phyloP scores from a whole-genome alignment of 2,113 vertebrate genomes.

The Petromus typicus region DNA sequence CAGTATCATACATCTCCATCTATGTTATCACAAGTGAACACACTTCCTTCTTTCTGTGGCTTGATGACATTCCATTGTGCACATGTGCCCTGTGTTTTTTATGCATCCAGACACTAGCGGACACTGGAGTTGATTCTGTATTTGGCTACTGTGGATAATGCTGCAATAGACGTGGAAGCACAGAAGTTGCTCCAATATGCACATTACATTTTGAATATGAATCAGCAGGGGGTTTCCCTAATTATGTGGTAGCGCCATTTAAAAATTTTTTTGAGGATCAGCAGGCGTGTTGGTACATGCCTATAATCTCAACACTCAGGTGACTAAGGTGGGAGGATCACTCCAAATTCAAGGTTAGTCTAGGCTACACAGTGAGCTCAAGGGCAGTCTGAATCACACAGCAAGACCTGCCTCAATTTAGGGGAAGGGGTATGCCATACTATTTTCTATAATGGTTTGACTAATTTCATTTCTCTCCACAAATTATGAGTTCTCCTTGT shows the following conservation, averaged over 20 bases:
- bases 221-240: background rate
- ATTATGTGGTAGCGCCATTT: background rate
- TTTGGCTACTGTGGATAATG: background rate
- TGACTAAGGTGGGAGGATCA: no score
- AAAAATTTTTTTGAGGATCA: background rate
- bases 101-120: no score
- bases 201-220: background rate
- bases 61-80: background rate
- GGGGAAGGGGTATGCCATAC: no score
- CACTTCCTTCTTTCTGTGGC: background rate
- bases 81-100: background rate
- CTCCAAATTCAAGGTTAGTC: no score
- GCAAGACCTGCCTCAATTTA: no score
- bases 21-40: background rate
- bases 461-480: background rate
- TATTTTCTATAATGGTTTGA: background rate
- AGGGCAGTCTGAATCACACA: no score
- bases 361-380: no score
- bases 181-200: background rate
- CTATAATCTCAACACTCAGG: no score
- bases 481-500: background rate
- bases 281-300: no score
- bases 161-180: background rate
- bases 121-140: no score
- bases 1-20: background rate